Conservation (phyloP, 2,888 invertebrate genomes). For the Lamellibrachia satsuma region DNA sequence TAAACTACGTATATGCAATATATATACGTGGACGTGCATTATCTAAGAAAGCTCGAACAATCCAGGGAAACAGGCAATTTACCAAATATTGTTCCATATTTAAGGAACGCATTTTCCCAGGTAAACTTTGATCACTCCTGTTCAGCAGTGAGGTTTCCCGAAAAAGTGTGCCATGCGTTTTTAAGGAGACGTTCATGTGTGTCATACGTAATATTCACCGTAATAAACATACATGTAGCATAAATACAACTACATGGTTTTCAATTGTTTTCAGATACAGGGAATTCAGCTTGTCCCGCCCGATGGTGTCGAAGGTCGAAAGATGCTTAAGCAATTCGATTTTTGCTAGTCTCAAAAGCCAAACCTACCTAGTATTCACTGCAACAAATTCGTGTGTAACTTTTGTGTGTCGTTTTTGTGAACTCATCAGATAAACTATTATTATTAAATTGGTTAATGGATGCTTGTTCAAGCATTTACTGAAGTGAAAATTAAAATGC, state of each 20-base stretch:
- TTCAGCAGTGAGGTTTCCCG: not conserved
- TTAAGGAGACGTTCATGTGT: not conserved
- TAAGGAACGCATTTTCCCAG: not conserved
- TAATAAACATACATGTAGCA: not conserved
- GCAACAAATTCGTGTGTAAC: too few relatives aligned
- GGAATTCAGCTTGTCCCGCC: not conserved
- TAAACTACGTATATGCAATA: not conserved
- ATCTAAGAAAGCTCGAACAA: not conserved
- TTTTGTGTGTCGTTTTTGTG: too few relatives aligned
- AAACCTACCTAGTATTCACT: too few relatives aligned
- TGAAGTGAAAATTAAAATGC: too few relatives aligned
- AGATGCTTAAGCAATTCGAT: not conserved
- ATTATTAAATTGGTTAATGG: too few relatives aligned
- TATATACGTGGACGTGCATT: not conserved
- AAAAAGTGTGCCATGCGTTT: not conserved
- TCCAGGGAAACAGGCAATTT: not conserved
- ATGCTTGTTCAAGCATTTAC: too few relatives aligned
- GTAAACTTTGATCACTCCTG: not conserved
- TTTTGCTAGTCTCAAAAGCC: too few relatives aligned
- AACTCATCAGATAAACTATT: too few relatives aligned
- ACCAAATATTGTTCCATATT: not conserved
- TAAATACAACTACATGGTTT: not conserved
- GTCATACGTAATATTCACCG: not conserved
- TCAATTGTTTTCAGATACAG: not conserved
- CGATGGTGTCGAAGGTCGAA: not conserved